Evolutionary conservation across 92 coral and sea anemone species (phyloP).

Genomic region (Diadumene lineata): DNA sequence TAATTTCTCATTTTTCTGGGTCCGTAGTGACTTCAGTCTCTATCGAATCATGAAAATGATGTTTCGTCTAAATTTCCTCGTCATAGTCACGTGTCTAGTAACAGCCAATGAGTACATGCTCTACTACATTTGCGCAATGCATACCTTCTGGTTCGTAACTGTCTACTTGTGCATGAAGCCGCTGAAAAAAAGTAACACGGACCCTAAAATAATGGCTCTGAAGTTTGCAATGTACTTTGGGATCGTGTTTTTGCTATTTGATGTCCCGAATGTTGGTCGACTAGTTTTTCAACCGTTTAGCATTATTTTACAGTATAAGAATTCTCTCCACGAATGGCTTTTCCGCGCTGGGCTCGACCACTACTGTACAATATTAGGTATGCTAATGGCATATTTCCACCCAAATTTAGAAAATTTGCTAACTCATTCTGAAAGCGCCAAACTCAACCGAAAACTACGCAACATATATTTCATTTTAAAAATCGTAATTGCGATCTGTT

Average conservation of each 20-base stretch:
- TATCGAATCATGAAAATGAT: slow-evolving; percentile 85
- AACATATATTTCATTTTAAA: slow-evolving; percentile 31
- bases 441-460: slow-evolving; percentile 27
- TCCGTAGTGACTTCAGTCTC: slow-evolving; percentile 75
- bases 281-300: slow-evolving; percentile 60
- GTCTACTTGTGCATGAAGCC: slow-evolving; percentile 76
- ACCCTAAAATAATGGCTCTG: slow-evolving; percentile 73
- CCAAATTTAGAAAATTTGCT: slow-evolving; percentile 67
- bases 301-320: slow-evolving; percentile 46
- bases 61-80: slow-evolving; percentile 83
- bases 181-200: slow-evolving; percentile 70
- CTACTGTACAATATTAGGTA: slow-evolving; percentile 72
- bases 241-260: slow-evolving; percentile 65
- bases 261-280: slow-evolving; percentile 72
- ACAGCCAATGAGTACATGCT: slow-evolving; percentile 87
- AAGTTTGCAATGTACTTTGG: slow-evolving; percentile 58
- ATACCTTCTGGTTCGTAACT: slow-evolving; percentile 84
- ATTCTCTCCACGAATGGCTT: slow-evolving; percentile 90
- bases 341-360: slow-evolving; percentile 90
- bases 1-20: slow-evolving; percentile 88
- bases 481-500: slow-evolving; percentile 40
- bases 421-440: slow-evolving; percentile 38
- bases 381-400: slow-evolving; percentile 77
- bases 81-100: slow-evolving; percentile 73
- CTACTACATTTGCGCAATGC: slow-evolving; percentile 93